These are phyloP conservation scores for Diadegma fenestrale DNA, from an alignment of 2,888 invertebrate genomes.

Conservation along the genomic window DNA sequence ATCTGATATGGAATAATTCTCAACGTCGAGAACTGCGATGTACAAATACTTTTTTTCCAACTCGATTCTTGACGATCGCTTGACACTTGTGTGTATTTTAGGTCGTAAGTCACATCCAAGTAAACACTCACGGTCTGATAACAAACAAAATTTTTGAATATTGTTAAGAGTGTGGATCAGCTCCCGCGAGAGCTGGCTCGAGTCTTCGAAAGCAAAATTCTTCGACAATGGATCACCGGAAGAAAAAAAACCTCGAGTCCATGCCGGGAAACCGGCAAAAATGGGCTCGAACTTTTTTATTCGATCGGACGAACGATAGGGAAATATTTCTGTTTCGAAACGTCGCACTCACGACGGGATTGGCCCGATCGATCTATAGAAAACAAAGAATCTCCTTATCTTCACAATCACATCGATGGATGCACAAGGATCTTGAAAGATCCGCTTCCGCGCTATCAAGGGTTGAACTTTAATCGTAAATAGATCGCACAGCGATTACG, in stretches of 20 bases:
- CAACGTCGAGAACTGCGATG: not conserved
- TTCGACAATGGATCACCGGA: no score
- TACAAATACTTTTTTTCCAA: constrained; percentile 25
- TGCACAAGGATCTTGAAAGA: not conserved
- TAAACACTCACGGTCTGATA: not conserved
- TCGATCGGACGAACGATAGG: no score
- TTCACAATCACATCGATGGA: not conserved
- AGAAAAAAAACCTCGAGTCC: no score
- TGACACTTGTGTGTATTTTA: constrained; percentile 12
- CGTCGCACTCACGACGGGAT: no score
- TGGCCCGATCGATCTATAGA: no score
- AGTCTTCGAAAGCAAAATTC: no score
- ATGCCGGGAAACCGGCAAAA: no score
- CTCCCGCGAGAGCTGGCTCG: no score
- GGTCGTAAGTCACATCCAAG: not conserved
- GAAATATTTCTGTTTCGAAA: no score
- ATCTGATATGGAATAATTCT: not conserved
- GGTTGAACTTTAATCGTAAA: not conserved
- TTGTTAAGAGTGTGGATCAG: not conserved
- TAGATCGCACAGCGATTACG: not conserved
- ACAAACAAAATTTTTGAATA: not conserved
- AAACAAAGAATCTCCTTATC: not conserved
- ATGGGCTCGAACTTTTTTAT: no score
- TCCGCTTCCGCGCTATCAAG: not conserved
- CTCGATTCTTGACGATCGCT: not conserved